Percentiles rank a stretch among this genome's conserved stretches.
Evolutionary conservation across 1,140 invertebrate species (phyloP).

Genomic region (Calephelis nemesis): DNA sequence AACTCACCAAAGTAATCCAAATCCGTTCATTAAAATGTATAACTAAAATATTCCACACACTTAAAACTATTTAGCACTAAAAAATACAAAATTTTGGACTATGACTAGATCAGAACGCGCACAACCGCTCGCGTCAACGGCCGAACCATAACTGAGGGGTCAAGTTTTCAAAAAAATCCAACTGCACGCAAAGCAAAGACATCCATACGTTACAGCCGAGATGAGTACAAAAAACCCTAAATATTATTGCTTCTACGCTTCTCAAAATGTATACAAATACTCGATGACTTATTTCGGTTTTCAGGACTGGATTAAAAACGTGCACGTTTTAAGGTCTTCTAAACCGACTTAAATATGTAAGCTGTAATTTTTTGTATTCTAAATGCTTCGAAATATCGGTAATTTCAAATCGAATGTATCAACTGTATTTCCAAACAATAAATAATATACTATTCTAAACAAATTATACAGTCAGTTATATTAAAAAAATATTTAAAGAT

Average conservation of each 20-base stretch:
- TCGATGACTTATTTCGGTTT: neutral
- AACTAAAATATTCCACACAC: constrained; percentile 37
- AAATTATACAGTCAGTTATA: too few relatives aligned
- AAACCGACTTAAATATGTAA: too few relatives aligned
- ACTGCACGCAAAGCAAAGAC: constrained; percentile 66
- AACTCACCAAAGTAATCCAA: constrained; percentile 74
- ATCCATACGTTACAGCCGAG: constrained; percentile 73
- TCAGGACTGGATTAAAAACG: neutral
- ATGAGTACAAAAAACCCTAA: constrained; percentile 76
- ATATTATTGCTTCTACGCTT: constrained; percentile 59
- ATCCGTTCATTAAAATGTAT: constrained; percentile 72
- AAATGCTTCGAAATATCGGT: too few relatives aligned
- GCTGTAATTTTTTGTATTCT: too few relatives aligned
- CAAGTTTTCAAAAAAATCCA: constrained; percentile 66
- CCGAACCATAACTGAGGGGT: constrained; percentile 72
- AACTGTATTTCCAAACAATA: too few relatives aligned
- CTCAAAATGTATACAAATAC: constrained; percentile 44
- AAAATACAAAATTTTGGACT: constrained; percentile 62
- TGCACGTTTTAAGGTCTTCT: too few relatives aligned
- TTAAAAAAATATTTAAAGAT: too few relatives aligned
- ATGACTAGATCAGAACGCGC: constrained; percentile 66
- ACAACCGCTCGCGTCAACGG: constrained; percentile 70
- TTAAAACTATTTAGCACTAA: constrained; percentile 43
- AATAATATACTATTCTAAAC: too few relatives aligned
- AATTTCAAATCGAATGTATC: too few relatives aligned